phyloP scores from a whole-genome alignment of 2,797 vertebrate species.

The Xiphorhynchus erythropygius region DNA sequence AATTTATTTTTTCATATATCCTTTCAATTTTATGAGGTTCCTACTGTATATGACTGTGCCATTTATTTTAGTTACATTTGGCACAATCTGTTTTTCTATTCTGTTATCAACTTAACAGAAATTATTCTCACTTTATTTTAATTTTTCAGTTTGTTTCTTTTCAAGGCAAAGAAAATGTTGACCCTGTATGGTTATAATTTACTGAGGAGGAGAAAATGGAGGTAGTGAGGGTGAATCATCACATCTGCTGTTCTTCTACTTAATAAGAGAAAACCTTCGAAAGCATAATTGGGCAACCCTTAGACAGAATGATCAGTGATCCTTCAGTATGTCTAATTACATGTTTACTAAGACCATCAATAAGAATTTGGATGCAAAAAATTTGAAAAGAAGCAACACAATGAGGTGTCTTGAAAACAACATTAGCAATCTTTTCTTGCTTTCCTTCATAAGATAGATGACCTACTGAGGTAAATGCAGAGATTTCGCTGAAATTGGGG shows the following conservation, averaged over 20 bases:
- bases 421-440: not conserved
- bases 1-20: not conserved
- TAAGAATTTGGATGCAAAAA: not conserved
- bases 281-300: not conserved
- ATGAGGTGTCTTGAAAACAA: not conserved
- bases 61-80: not conserved
- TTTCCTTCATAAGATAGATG: not conserved
- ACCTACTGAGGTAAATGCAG: not conserved
- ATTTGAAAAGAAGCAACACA: not conserved
- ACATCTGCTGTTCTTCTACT: constrained; percentile 3
- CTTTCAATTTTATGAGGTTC: not conserved
- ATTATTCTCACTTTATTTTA: not conserved
- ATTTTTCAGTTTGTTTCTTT: constrained; percentile 2
- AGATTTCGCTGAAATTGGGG: not conserved
- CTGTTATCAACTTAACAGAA: not conserved
- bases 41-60: not conserved
- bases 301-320: constrained; percentile 17
- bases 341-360: constrained; percentile 13
- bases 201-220: constrained; percentile 18
- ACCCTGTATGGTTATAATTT: not conserved
- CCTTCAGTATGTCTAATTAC: constrained; percentile 6
- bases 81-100: not conserved
- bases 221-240: constrained; percentile 19
- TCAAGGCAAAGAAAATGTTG: not conserved
- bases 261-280: constrained; percentile 24